Evolutionary conservation across 2,797 vertebrate species (phyloP).

Genomic region (Xiphorhynchus erythropygius): DNA sequence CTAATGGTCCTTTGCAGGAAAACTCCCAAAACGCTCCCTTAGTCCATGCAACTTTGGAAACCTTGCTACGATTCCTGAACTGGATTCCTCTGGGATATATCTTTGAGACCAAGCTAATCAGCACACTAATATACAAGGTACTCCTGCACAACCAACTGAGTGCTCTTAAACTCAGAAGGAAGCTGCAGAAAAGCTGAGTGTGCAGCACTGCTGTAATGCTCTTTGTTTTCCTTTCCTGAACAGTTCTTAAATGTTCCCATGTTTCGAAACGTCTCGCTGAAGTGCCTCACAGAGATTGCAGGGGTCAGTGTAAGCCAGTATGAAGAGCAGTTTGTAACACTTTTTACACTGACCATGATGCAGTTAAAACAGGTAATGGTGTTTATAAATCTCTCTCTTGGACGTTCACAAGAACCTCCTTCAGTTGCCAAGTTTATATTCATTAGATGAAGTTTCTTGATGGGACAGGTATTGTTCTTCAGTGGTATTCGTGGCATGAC

Average conservation of each 20-base stretch:
- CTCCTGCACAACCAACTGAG: background rate
- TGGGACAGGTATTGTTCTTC: background rate
- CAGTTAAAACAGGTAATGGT: slow-evolving; percentile 93
- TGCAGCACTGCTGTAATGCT: background rate
- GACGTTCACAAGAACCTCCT: background rate
- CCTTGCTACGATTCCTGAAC: slow-evolving; percentile 93
- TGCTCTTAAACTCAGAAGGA: background rate
- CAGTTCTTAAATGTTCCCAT: slow-evolving; percentile 98
- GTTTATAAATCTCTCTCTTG: background rate
- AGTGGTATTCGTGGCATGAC: background rate
- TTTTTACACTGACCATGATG: slow-evolving; percentile 97
- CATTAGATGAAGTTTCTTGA: background rate
- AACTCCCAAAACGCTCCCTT: slow-evolving; percentile 97
- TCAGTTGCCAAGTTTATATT: background rate
- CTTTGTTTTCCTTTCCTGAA: background rate
- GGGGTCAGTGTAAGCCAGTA: slow-evolving; percentile 97
- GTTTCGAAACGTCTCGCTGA: slow-evolving; percentile 97
- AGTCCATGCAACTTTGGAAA: slow-evolving; percentile 96
- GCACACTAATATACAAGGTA: slow-evolving; percentile 98
- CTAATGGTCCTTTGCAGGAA: slow-evolving; percentile 79
- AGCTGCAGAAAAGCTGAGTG: background rate
- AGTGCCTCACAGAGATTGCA: slow-evolving; percentile 98
- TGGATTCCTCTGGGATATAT: slow-evolving; percentile 99
- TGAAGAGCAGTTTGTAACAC: slow-evolving; percentile 95
- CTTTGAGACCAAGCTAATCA: slow-evolving; percentile 98